Base-by-base conservation (phyloP, 2,113 vertebrate genomes). In the Apteryx owenii region DNA sequence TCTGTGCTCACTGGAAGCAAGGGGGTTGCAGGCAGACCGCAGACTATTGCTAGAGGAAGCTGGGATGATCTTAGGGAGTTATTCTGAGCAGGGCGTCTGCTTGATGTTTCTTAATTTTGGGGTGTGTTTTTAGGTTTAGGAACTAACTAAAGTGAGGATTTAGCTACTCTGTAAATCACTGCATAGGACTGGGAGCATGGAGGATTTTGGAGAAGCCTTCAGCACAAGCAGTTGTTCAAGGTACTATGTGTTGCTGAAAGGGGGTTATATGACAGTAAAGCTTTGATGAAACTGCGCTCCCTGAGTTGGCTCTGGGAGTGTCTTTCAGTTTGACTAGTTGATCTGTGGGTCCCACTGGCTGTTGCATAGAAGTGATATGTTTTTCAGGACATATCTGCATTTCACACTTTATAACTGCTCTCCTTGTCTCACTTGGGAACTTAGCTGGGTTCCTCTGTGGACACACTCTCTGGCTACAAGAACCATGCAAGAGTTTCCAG, bases 1-100 rank as follows among this genome's bases (percentile, higher is more conserved):
- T 83, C 56, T 1, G 0, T 5, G 3, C 56, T 29, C 7, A 9
- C 12, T 8, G 72, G 51, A 44, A 48, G 44, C 50, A 50, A 12
- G 79, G 12, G 42, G 28, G 19, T n/a, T 81, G 72, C 26, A 60
- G 58, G 64, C 0, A 0, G 40, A 22, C 21, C 20, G 4, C 12
- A 18, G 61, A 20, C 48, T 4, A 0, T 22, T 8, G 10, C 60
- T n/a, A 26, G 51, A 46, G 40, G 23, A 69, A 36, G 40, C 40
- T 20, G 36, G n/a, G 54, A 6, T n/a, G 20, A 21, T 40, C 7
- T 2, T 25, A 66, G 38, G 14, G 61, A 73, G 46, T 14, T 26
- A 12, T 71, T 94, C 79, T 19, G 68, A 82, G 46, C 33, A 31
- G 44, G 8, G 66, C 56, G 15, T 29, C 53, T 62, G 38, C 70